These are phyloP conservation scores for Electrona antarctica DNA, from an alignment of 2,113 vertebrate genomes.

Conservation along the genomic window DNA sequence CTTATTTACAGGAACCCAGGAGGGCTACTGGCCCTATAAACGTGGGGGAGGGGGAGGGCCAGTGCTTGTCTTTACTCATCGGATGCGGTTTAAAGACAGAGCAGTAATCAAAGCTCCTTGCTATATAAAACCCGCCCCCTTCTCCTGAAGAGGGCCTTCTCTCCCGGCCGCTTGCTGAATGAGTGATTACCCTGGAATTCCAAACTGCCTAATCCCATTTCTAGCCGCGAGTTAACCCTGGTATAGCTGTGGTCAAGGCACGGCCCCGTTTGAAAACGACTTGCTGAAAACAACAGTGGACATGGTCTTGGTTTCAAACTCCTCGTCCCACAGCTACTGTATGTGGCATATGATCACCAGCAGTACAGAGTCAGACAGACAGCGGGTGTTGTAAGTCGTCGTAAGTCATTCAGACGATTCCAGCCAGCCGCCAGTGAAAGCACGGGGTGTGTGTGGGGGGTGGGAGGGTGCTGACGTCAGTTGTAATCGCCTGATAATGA, in stretches of 20 bases:
- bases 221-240: slow-evolving; percentile 72
- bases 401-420: neutral
- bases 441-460: neutral
- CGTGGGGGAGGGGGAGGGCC: slow-evolving; percentile 70
- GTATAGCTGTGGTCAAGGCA: slow-evolving; percentile 51
- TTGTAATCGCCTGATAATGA: slow-evolving; percentile 44
- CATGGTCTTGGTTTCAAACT: slow-evolving; percentile 13
- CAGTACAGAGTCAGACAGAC: neutral
- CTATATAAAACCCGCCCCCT: slow-evolving; percentile 72
- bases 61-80: slow-evolving; percentile 77
- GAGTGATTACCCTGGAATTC: slow-evolving; percentile 73
- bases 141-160: slow-evolving; percentile 71
- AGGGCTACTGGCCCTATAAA: slow-evolving; percentile 75
- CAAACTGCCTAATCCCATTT: slow-evolving; percentile 78
- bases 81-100: slow-evolving; percentile 80
- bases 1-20: slow-evolving; percentile 82
- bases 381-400: neutral
- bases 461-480: slow-evolving; percentile 37
- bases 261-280: slow-evolving; percentile 18
- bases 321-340: neutral
- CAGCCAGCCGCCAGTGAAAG: neutral
- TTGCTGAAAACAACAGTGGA: slow-evolving; percentile 15
- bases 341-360: slow-evolving; percentile 5
- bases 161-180: slow-evolving; percentile 57
- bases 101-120: slow-evolving; percentile 75